Evolutionary conservation across 1,140 invertebrate genomes (phyloP).

Genomic region (Polypedilum pembai): DNA sequence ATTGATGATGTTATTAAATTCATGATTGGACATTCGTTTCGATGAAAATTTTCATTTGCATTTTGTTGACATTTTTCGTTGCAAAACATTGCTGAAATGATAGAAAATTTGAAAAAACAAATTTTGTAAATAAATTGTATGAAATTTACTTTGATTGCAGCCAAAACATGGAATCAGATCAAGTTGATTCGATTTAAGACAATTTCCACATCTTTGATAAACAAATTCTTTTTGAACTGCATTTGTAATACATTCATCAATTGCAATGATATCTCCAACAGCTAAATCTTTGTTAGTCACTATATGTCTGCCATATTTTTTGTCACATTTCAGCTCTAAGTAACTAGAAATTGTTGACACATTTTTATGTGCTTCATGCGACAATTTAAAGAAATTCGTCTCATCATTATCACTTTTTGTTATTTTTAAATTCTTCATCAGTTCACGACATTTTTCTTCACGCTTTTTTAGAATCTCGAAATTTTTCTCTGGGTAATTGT

Average conservation of each 20-base stretch:
- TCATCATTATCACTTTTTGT: not conserved
- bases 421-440: not conserved
- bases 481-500: slow-evolving; percentile 37
- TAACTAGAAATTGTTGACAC: not conserved
- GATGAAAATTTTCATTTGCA: not conserved
- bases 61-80: not conserved
- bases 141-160: not conserved
- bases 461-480: slow-evolving; percentile 31
- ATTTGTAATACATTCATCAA: not conserved
- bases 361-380: not conserved
- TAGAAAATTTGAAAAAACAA: not conserved
- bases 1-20: not conserved
- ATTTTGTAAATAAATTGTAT: not conserved
- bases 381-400: not conserved
- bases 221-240: not conserved
- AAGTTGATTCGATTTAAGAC: not conserved
- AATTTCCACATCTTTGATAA: not conserved
- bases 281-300: not conserved
- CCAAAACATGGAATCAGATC: not conserved
- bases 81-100: not conserved
- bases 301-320: slow-evolving; percentile 29
- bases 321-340: not conserved
- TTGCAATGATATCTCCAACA: slow-evolving; percentile 10
- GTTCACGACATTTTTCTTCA: not conserved
- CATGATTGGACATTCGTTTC: not conserved